Base-by-base conservation (phyloP, 2,113 vertebrate species). In the Phycodurus eques region DNA sequence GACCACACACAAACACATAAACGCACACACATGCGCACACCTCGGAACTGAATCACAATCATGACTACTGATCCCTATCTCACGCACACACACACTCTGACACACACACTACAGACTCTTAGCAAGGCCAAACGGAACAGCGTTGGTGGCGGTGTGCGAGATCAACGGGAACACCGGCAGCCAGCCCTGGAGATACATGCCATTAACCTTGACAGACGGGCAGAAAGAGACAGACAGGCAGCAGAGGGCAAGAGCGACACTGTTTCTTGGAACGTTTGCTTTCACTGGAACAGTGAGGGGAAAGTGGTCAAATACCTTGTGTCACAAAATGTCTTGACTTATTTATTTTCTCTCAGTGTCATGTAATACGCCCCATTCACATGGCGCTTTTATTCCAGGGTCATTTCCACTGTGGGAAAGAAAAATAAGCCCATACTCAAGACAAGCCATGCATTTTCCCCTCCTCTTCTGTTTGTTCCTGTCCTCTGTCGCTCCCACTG, bases 401-500 rank as follows among this genome's bases (percentile, higher is more conserved):
- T 89, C 83, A 87, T 76, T 88, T 85, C 84, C 80, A 91, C 83
- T 88, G 89, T 91, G 89, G 89, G 89, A 91, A 89, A 84, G 68
- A 81, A 78, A 82, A 88, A 72, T 2, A 7, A 81, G 60, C 68
- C 73, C 72, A 70, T 80, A 72, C 73, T 80, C 81, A 81, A 84
- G 80, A 80, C 78, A 88, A 88, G 79, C 80, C 80, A 79, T 91
- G 86, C 82, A 86, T 91, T 88, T 89, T 88, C 77, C 80, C 87
- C 83, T 87, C 85, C 86, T 91, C 80, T 84, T 87, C 85, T 88
- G 86, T 87, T 87, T 91, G 88, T 91, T 90, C 88, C 88, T 91
- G 85, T 90, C 87, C 80, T 83, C 81, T 31, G 77, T 85, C 47
- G 84, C 87, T 90, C 87, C 85, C 87, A 85, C 83, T 91, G 88